Conservation (phyloP, 2,797 vertebrate species). For the Cirrhinus molitorella region DNA sequence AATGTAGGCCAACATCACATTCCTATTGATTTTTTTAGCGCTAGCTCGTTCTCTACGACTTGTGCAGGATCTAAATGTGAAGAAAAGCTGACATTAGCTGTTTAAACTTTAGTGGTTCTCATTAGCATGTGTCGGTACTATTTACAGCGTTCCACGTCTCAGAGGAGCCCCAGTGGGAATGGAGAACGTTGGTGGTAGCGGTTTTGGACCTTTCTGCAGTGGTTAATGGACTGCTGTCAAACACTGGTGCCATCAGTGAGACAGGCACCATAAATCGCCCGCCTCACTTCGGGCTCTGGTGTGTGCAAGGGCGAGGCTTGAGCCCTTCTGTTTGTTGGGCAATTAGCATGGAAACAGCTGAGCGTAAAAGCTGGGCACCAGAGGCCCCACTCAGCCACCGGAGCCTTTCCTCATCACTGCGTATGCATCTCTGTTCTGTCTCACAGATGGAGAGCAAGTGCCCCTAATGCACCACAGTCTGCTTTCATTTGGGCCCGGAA, state of each 20-base stretch:
- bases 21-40: conserved; percentile 61
- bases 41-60: conserved; percentile 4
- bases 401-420: conserved; percentile 63
- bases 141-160: conserved; percentile 63
- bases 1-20: conserved; percentile 24
- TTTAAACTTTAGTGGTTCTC: conserved; percentile 60
- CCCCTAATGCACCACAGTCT: conserved; percentile 63
- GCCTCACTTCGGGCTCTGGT: conserved; percentile 44
- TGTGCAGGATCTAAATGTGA: conserved; percentile 58
- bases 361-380: conserved; percentile 62
- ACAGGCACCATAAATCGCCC: conserved; percentile 59
- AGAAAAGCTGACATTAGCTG: conserved; percentile 59
- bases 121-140: conserved; percentile 68
- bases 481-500: conserved; percentile 62
- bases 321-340: conserved; percentile 66
- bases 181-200: conserved; percentile 63
- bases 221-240: conserved; percentile 70
- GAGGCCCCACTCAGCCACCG: conserved; percentile 57
- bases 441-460: conserved; percentile 65
- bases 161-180: conserved; percentile 56
- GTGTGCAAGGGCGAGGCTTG: conserved; percentile 44
- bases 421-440: conserved; percentile 61
- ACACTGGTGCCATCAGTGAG: conserved; percentile 65
- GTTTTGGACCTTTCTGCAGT: conserved; percentile 60
- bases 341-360: conserved; percentile 65